Base-by-base conservation (phyloP, 2,113 vertebrate genomes). In the Mola mola region DNA sequence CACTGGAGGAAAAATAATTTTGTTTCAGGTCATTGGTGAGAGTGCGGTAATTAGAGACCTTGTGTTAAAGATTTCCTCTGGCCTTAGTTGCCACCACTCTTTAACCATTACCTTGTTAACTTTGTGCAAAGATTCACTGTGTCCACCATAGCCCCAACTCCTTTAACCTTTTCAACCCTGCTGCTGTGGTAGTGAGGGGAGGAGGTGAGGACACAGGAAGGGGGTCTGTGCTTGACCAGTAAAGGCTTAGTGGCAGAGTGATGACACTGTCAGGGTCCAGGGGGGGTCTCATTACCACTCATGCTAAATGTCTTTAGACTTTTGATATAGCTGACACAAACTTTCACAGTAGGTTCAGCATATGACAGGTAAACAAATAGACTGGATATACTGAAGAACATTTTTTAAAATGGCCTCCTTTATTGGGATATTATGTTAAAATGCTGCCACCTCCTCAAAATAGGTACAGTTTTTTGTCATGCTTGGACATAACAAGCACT, bases 111-210 rank as follows among this genome's bases (percentile, higher is more conserved):
- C 21, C 55, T 25, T 61, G 74, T 82, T 77, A 65, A 79, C 40
- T 20, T 25, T 67, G 67, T 49, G 17, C 40, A 43, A 57, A 63
- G 42, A 42, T 55, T 42, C 1, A 44, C 29, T 9, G 2, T 13
- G 52, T 61, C 34, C 10, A 29, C 47, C 44, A 6, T 17, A 17
- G 46, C 26, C 40, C 66, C 6, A 2, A 28, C 1, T 47, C 36
- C 13, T 48, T 58, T 76, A 43, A 82, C 74, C 82, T 73, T 68
- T 47, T 82, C 31, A 75, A 61, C 78, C 40, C 22, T 43, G 33
- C 29, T 33, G 9, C 42, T 66, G 66, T 33, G 43, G 48, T 65
- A 62, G 50, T 55, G 57, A 72, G 20, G n/a, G 2, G 4, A 49
- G 38, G 57, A 62, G 36, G 47, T 34, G 50, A 47, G 77, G 66